Evolutionary conservation across 2,888 invertebrate genomes (phyloP).

Genomic region (Emesis russula): DNA sequence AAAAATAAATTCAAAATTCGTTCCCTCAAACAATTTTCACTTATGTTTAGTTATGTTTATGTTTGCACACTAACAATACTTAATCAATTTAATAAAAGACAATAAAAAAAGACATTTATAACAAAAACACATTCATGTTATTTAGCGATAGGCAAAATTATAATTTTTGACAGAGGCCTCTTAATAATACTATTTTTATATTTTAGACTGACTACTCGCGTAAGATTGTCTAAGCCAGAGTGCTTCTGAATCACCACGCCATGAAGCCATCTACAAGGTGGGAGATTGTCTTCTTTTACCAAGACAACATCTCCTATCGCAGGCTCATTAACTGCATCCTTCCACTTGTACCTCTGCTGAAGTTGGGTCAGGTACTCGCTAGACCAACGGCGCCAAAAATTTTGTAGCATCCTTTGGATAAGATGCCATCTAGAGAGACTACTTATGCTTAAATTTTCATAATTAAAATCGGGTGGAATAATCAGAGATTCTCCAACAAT

Average conservation of each 20-base stretch:
- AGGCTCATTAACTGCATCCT: neutral
- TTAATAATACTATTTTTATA: neutral
- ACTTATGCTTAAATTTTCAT: neutral
- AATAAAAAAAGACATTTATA: too few species aligned
- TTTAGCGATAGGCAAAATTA: neutral
- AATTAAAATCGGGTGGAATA: neutral
- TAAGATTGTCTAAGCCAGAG: slow-evolving; percentile 73
- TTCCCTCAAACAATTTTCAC: too few species aligned
- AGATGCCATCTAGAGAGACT: neutral
- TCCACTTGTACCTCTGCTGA: slow-evolving; percentile 9
- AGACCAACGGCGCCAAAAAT: slow-evolving; percentile 20
- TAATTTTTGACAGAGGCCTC: neutral
- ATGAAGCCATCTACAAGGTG: slow-evolving; percentile 6
- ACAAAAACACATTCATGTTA: neutral
- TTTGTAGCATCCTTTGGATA: neutral
- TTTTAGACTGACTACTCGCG: slow-evolving; percentile 68
- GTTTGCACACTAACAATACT: too few species aligned
- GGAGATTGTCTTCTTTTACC: slow-evolving; percentile 1
- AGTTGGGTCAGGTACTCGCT: slow-evolving; percentile 7
- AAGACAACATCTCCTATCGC: neutral
- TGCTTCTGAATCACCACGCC: slow-evolving; percentile 65
- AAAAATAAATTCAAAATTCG: too few species aligned
- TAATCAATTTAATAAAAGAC: too few species aligned
- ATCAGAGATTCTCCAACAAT: slow-evolving; percentile 4
- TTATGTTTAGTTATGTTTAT: too few species aligned